A percentile compares a stretch with the other conserved stretches of the same genome.
Evolutionary conservation across 2,797 vertebrate genomes (phyloP).

Genomic region (Sphenodon punctatus): DNA sequence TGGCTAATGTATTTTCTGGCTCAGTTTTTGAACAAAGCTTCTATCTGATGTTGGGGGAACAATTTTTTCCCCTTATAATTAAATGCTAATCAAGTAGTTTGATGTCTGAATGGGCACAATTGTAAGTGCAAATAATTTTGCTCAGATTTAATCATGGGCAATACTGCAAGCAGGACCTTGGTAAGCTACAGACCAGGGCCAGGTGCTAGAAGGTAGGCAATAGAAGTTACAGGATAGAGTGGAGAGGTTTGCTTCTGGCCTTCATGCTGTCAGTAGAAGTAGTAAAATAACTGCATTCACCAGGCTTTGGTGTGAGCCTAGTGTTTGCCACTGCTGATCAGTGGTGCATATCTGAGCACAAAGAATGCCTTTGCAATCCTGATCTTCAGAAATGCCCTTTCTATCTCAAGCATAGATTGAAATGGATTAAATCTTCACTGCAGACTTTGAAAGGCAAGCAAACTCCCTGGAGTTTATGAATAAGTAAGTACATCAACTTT

Average conservation of each 20-base stretch:
- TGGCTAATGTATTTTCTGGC: too few species aligned
- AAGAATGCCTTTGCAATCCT: not conserved
- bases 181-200: not conserved
- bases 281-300: not conserved
- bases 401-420: not conserved
- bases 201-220: too few species aligned
- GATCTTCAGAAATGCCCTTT: not conserved
- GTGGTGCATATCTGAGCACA: not conserved
- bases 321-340: not conserved
- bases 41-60: not conserved
- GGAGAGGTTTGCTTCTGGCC: not conserved
- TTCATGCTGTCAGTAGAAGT: not conserved
- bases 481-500: not conserved
- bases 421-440: not conserved
- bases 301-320: not conserved
- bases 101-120: not conserved
- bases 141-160: not conserved
- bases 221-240: too few species aligned
- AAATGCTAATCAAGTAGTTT: rapidly evolving
- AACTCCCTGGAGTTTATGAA: not conserved
- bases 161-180: not conserved
- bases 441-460: not conserved
- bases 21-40: not conserved
- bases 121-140: too few species aligned
- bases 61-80: too few species aligned